Evolutionary conservation across 2,797 vertebrate species (phyloP).

Genomic region (Dermochelys coriacea): DNA sequence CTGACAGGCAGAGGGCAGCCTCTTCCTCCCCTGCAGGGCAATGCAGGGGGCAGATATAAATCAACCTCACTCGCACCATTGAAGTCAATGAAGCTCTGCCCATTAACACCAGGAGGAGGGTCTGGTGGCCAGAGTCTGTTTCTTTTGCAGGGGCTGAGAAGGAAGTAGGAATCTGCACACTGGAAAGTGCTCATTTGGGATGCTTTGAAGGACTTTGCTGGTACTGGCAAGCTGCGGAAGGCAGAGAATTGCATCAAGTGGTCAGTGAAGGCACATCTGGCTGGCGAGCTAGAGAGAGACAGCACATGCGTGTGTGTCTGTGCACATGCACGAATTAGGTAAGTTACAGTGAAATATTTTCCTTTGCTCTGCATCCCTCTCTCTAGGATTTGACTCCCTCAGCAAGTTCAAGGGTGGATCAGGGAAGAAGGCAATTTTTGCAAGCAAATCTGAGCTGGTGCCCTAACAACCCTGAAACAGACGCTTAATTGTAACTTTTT

Average conservation of each 20-base stretch:
- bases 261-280: neutral
- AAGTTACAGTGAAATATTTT: neutral
- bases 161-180: neutral
- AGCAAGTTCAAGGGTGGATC: accelerated
- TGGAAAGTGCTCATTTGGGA: neutral
- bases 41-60: neutral
- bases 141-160: neutral
- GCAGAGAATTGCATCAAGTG: neutral
- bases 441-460: neutral
- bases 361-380: accelerated
- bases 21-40: neutral
- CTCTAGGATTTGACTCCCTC: neutral
- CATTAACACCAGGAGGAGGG: neutral
- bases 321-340: neutral
- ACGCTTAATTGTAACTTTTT: neutral
- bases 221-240: constrained; percentile 1
- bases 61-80: neutral
- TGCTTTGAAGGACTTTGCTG: neutral
- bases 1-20: neutral
- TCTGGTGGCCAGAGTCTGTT: neutral
- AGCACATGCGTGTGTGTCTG: neutral
- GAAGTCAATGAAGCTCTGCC: neutral
- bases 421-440: neutral
- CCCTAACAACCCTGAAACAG: neutral
- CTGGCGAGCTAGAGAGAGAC: neutral